These are phyloP conservation scores for Oreochromis mossambicus DNA, from an alignment of 2,797 vertebrate species.

Conservation along the genomic window DNA sequence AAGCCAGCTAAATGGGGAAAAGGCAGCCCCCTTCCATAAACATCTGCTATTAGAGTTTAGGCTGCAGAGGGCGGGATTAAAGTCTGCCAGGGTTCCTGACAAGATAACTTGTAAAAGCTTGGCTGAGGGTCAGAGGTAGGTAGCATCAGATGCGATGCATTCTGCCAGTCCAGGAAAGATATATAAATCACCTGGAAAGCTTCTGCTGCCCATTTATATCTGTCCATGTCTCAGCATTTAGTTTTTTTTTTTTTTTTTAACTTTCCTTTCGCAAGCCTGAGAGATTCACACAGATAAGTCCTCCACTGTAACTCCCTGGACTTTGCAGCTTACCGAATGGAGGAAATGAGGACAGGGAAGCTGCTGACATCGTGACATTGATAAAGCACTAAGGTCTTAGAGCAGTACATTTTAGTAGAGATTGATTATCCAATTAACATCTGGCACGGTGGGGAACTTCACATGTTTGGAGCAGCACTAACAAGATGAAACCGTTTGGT, in stretches of 20 bases:
- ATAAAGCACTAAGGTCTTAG: slow-evolving; percentile 45
- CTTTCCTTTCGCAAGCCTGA: slow-evolving; percentile 19
- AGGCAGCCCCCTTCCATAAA: slow-evolving; percentile 50
- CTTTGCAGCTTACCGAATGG: slow-evolving; percentile 51
- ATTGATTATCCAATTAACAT: slow-evolving; percentile 78
- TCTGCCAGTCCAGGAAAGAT: slow-evolving; percentile 51
- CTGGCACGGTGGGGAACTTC: slow-evolving; percentile 33
- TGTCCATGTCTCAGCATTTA: slow-evolving; percentile 10
- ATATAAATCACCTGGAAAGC: slow-evolving; percentile 61
- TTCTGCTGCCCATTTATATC: slow-evolving; percentile 47
- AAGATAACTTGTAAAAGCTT: slow-evolving; percentile 70
- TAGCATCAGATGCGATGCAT: slow-evolving; percentile 46
- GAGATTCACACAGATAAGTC: slow-evolving; percentile 58
- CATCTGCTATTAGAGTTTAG: slow-evolving; percentile 58
- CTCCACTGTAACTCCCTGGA: slow-evolving; percentile 47
- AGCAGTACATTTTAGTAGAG: slow-evolving; percentile 62
- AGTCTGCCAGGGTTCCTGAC: slow-evolving; percentile 52
- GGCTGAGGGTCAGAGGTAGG: slow-evolving; percentile 61
- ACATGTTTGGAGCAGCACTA: slow-evolving; percentile 54
- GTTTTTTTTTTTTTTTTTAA: not conserved
- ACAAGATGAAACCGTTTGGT: slow-evolving; percentile 61
- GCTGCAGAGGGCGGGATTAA: slow-evolving; percentile 33
- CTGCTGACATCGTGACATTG: slow-evolving; percentile 59
- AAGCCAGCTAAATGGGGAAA: slow-evolving; percentile 46
- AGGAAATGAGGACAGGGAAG: slow-evolving; percentile 59